These are phyloP conservation scores for Lissonota sp. DNA, from an alignment of 2,888 invertebrate species.

Conservation along the genomic window DNA sequence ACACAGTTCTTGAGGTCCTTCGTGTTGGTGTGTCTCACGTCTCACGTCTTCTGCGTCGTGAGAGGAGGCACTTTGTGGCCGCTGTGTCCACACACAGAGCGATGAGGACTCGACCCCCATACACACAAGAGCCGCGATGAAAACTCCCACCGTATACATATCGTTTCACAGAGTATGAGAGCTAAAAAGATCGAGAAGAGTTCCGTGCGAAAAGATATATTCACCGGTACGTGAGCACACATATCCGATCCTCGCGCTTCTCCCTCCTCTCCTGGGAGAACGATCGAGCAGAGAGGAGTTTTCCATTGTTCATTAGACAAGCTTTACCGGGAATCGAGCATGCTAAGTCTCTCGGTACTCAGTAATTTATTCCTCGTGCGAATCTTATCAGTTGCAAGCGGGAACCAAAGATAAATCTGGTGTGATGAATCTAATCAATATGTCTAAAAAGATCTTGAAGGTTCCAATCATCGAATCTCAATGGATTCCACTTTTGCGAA, in stretches of 20 bases:
- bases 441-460: no score
- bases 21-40: slow-evolving; percentile 50
- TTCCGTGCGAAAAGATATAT: slow-evolving; percentile 60
- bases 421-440: no score
- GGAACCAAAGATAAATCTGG: background rate
- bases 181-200: slow-evolving; percentile 30
- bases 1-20: no score
- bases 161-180: slow-evolving; percentile 15
- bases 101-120: slow-evolving; percentile 26
- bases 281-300: slow-evolving; percentile 9
- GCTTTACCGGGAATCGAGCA: slow-evolving; percentile 16
- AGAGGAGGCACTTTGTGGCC: slow-evolving; percentile 33
- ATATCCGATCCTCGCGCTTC: slow-evolving; percentile 27
- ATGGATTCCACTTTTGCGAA: no score
- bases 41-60: slow-evolving; percentile 53
- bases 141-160: slow-evolving; percentile 46
- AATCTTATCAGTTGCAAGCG: background rate
- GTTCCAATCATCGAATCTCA: no score
- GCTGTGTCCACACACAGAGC: slow-evolving; percentile 49
- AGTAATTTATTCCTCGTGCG: no score
- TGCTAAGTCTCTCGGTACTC: slow-evolving; percentile 27
- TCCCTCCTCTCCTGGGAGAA: slow-evolving; percentile 19
- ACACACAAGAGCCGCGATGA: slow-evolving; percentile 16
- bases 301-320: slow-evolving; percentile 40
- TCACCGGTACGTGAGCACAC: slow-evolving; percentile 32